Percentiles rank a stretch among this genome's conserved stretches.
These are phyloP conservation scores for Eudasyphora cyanicolor DNA, from an alignment of 2,888 invertebrate genomes.

Conservation along the genomic window DNA sequence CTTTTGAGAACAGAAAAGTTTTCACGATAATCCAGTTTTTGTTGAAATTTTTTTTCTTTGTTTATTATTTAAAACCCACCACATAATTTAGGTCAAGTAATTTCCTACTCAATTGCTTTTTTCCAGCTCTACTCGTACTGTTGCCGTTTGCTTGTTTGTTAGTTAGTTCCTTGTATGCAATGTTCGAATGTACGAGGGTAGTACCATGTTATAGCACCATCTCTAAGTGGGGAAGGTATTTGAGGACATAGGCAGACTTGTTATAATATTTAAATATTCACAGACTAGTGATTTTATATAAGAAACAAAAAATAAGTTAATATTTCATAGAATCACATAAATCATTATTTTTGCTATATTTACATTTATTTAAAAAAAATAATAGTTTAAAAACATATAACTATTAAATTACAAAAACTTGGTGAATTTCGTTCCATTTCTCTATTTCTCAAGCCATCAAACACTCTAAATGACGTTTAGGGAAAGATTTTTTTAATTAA, in stretches of 20 bases:
- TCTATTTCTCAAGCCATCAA: too few relatives aligned
- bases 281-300: too few relatives aligned
- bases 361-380: too few relatives aligned
- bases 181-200: neutral
- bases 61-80: conserved; percentile 40
- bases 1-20: conserved; percentile 38
- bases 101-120: conserved; percentile 71
- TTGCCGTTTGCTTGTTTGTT: conserved; percentile 27
- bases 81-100: conserved; percentile 74
- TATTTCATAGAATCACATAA: too few relatives aligned
- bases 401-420: too few relatives aligned
- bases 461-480: too few relatives aligned
- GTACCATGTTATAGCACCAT: neutral
- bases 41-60: conserved; percentile 10
- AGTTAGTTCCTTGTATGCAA: neutral
- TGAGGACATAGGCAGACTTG: neutral
- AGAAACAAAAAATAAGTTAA: too few relatives aligned
- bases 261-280: too few relatives aligned
- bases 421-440: too few relatives aligned
- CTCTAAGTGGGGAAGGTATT: neutral
- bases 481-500: too few relatives aligned
- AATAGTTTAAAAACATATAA: too few relatives aligned
- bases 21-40: conserved; percentile 31
- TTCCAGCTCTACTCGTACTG: conserved; percentile 49
- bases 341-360: too few relatives aligned